Percentiles rank a stretch among this genome's conserved stretches.
These are phyloP conservation scores for Sternotherus odoratus DNA, from an alignment of 2,797 vertebrate genomes.

Conservation along the genomic window DNA sequence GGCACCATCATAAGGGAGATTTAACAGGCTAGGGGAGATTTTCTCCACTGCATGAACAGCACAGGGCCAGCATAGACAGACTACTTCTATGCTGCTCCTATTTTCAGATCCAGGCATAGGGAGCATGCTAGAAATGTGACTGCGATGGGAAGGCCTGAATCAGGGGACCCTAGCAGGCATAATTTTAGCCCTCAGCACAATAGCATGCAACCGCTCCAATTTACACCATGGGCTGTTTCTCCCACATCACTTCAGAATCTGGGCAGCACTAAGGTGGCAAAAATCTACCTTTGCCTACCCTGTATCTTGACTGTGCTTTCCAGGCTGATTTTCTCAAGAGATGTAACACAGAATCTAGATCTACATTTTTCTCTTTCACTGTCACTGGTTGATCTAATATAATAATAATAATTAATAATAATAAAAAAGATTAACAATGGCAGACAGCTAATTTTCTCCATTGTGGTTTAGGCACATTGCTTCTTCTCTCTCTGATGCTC, in stretches of 20 bases:
- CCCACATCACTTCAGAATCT: background rate
- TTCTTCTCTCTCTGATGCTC: background rate
- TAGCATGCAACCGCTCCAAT: background rate
- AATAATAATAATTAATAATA: background rate
- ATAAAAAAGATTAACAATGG: background rate
- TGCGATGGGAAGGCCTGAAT: background rate
- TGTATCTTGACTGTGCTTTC: background rate
- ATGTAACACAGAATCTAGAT: background rate
- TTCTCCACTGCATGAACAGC: background rate
- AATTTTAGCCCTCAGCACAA: background rate
- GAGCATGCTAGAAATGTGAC: background rate
- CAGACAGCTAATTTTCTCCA: background rate
- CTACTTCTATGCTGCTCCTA: background rate
- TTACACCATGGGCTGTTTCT: background rate
- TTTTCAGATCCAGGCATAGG: background rate
- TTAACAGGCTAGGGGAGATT: background rate
- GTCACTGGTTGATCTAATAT: background rate
- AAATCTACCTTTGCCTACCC: background rate
- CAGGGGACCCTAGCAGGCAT: background rate
- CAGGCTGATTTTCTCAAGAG: background rate
- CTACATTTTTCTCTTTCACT: background rate
- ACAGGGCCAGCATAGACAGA: background rate
- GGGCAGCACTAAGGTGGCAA: background rate
- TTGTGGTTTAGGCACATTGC: background rate
- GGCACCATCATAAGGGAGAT: background rate